Conservation (phyloP, 2,888 invertebrate species). For the Nymphalis polychloros region DNA sequence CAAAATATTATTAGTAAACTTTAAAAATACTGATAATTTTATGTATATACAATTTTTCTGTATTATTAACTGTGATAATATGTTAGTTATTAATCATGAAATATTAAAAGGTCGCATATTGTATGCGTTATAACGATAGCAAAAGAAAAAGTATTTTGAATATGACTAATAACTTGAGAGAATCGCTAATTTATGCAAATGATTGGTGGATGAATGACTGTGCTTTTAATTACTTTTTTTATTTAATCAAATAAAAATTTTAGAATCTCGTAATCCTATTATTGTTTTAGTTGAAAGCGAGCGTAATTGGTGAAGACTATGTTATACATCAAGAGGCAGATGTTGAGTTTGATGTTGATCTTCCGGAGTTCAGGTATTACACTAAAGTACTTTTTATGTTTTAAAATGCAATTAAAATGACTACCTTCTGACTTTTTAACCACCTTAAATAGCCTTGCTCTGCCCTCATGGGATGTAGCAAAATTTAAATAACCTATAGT, state of each 20-base stretch:
- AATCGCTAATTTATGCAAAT: slow-evolving; percentile 4
- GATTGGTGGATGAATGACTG: not conserved
- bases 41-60: too few relatives aligned
- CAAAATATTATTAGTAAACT: too few relatives aligned
- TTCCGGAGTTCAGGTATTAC: slow-evolving; percentile 93
- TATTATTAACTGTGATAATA: too few relatives aligned
- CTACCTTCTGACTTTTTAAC: too few relatives aligned
- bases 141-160: not conserved
- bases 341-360: slow-evolving; percentile 94
- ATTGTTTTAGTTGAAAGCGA: slow-evolving; percentile 91
- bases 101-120: too few relatives aligned
- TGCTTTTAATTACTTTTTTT: not conserved
- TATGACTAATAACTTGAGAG: not conserved
- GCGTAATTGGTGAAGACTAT: slow-evolving; percentile 88
- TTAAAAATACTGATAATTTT: too few relatives aligned
- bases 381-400: not conserved
- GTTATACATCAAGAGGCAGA: slow-evolving; percentile 88
- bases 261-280: not conserved
- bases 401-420: not conserved
- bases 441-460: too few relatives aligned
- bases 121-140: too few relatives aligned
- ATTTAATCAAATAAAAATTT: not conserved
- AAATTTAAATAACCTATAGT: too few relatives aligned
- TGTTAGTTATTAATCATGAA: too few relatives aligned
- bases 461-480: too few relatives aligned